A percentile compares a stretch with the other conserved stretches of the same genome.
phyloP scores from a whole-genome alignment of 2,888 invertebrate species.

The Alloscopus bannaensis region DNA sequence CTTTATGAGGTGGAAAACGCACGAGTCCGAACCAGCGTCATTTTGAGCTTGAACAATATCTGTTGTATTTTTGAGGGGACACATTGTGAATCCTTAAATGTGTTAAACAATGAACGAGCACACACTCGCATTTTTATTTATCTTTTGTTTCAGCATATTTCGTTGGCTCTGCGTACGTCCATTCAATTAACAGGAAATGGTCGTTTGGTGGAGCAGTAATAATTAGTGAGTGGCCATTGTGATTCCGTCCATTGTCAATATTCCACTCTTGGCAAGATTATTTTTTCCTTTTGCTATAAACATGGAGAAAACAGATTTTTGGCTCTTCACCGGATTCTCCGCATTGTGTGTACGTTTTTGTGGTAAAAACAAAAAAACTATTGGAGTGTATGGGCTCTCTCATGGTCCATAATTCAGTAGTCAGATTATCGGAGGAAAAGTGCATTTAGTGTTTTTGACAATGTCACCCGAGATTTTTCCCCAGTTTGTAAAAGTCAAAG shows the following conservation, averaged over 20 bases:
- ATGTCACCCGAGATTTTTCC: conserved; percentile 48
- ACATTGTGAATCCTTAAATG: too few species aligned
- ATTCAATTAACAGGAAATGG: conserved; percentile 56
- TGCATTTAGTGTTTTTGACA: conserved; percentile 60
- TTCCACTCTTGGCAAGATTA: background rate
- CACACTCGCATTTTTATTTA: background rate
- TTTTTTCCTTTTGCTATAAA: background rate
- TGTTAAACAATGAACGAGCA: too few species aligned
- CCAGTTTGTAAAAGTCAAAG: conserved; percentile 50
- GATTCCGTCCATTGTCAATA: conserved; percentile 11
- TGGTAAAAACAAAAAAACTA: background rate
- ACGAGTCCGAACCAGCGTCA: too few species aligned
- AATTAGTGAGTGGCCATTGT: conserved; percentile 39
- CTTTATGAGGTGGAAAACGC: conserved; percentile 72
- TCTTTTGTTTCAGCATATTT: conserved; percentile 4
- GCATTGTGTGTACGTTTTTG: too few species aligned
- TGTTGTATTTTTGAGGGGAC: too few species aligned
- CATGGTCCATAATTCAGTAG: conserved; percentile 54
- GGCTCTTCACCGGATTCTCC: background rate
- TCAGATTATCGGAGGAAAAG: conserved; percentile 50
- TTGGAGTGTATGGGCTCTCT: background rate
- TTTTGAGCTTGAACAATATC: too few species aligned
- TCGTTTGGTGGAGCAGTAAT: conserved; percentile 33
- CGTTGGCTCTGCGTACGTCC: conserved; percentile 5
- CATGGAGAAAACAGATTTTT: background rate